A percentile compares a stretch with the other conserved stretches of the same genome.
These are phyloP conservation scores for Dendrolimus punctatus DNA, from an alignment of 1,140 invertebrate species.

Conservation along the genomic window DNA sequence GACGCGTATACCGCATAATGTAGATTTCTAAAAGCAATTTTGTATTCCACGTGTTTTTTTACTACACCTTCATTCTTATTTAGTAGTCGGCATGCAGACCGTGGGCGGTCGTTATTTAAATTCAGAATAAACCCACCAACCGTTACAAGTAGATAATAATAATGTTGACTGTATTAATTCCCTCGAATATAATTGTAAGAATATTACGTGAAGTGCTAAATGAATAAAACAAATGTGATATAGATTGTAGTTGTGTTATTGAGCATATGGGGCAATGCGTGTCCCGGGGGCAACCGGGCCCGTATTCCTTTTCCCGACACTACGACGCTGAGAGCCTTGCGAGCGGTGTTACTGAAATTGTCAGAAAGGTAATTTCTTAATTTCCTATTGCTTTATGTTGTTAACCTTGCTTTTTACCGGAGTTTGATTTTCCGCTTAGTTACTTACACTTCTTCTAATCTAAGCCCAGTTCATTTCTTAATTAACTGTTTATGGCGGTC, in stretches of 20 bases:
- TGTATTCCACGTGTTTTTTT: constrained; percentile 2
- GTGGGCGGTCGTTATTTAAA: constrained; percentile 8
- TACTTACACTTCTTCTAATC: too few species aligned
- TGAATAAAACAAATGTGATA: constrained; percentile 16
- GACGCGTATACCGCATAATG: too few species aligned
- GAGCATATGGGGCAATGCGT: constrained; percentile 67
- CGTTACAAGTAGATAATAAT: neutral
- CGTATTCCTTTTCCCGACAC: constrained; percentile 51
- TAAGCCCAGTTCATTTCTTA: too few species aligned
- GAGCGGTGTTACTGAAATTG: constrained; percentile 40
- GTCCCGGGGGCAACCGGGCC: constrained; percentile 62
- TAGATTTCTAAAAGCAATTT: neutral
- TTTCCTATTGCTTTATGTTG: too few species aligned
- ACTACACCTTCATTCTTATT: too few species aligned
- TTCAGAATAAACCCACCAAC: constrained; percentile 1
- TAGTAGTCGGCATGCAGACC: constrained; percentile 1
- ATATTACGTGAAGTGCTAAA: constrained; percentile 7
- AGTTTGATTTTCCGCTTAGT: too few species aligned
- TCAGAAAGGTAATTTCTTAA: constrained; percentile 32
- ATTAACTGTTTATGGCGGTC: too few species aligned
- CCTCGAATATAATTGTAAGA: constrained; percentile 9
- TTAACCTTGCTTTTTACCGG: too few species aligned
- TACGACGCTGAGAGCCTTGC: constrained; percentile 58
- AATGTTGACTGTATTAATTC: constrained; percentile 1
- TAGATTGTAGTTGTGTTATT: constrained; percentile 37